Conservation (phyloP, 1,140 invertebrate genomes). For the Dendroctonus ponderosae region DNA sequence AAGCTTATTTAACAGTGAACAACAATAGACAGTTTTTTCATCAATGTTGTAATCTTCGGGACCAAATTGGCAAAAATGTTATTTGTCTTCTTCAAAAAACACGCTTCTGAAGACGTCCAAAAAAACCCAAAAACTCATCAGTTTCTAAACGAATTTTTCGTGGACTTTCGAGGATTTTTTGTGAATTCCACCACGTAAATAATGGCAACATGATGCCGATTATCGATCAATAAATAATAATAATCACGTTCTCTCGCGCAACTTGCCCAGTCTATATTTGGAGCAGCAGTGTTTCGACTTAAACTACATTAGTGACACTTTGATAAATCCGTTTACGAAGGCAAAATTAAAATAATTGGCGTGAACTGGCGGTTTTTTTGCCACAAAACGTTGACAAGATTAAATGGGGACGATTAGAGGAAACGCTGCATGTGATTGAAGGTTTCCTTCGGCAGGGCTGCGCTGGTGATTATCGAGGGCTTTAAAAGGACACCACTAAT, state of each 20-base stretch:
- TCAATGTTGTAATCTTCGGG: no score
- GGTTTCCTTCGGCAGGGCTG: constrained; percentile 13
- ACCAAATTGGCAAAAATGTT: no score
- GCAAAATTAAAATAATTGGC: constrained; percentile 30
- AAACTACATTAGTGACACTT: constrained; percentile 23
- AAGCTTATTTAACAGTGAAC: no score
- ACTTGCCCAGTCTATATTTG: constrained; percentile 22
- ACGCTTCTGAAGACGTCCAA: no score
- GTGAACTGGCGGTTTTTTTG: constrained; percentile 12
- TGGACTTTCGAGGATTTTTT: no score
- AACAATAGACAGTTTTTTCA: no score
- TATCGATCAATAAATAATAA: no score
- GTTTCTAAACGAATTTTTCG: no score
- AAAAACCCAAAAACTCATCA: no score
- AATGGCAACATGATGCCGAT: no score
- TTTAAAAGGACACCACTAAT: constrained; percentile 22
- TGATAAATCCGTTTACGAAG: constrained; percentile 27
- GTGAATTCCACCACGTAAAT: no score
- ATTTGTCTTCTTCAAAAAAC: no score
- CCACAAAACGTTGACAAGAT: constrained; percentile 27
- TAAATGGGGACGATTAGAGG: constrained; percentile 15
- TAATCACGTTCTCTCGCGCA: neutral
- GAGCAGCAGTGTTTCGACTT: constrained; percentile 13
- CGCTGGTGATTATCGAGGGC: neutral
- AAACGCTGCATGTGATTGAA: constrained; percentile 24